Percentiles rank a stretch among this genome's conserved stretches.
These are phyloP conservation scores for Hipparchia semele DNA, from an alignment of 2,888 invertebrate species.

Conservation along the genomic window DNA sequence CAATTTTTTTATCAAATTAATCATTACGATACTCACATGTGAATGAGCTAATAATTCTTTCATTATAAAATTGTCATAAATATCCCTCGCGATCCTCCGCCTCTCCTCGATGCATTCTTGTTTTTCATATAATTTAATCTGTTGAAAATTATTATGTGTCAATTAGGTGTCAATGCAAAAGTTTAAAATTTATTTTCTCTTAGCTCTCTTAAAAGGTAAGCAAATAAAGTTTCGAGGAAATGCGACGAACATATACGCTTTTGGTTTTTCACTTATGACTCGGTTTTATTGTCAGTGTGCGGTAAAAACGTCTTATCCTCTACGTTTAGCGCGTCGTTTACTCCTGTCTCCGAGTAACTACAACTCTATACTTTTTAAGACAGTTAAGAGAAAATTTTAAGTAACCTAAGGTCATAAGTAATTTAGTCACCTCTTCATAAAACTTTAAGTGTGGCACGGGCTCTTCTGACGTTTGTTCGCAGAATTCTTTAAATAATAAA, in stretches of 20 bases:
- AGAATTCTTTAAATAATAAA: constrained; percentile 99
- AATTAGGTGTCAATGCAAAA: too few species aligned
- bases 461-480: constrained; percentile 97
- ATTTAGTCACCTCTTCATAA: constrained; percentile 96
- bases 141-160: constrained; percentile 45
- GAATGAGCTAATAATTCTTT: constrained; percentile 99
- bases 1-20: background rate
- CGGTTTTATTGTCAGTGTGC: too few species aligned
- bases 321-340: too few species aligned
- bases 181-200: too few species aligned
- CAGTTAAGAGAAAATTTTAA: too few species aligned
- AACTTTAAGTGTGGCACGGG: constrained; percentile 99
- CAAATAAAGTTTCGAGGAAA: too few species aligned
- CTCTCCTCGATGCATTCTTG: constrained; percentile 98
- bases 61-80: constrained; percentile 99
- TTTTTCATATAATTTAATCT: constrained; percentile 99
- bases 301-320: too few species aligned
- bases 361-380: too few species aligned
- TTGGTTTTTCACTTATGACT: too few species aligned
- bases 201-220: too few species aligned
- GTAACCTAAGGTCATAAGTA: background rate
- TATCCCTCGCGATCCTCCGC: constrained; percentile 96
- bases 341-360: too few species aligned
- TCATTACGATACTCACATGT: constrained; percentile 89
- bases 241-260: background rate